Evolutionary conservation across 2,888 invertebrate genomes (phyloP).

Genomic region (Lycophotia porphyrea): DNA sequence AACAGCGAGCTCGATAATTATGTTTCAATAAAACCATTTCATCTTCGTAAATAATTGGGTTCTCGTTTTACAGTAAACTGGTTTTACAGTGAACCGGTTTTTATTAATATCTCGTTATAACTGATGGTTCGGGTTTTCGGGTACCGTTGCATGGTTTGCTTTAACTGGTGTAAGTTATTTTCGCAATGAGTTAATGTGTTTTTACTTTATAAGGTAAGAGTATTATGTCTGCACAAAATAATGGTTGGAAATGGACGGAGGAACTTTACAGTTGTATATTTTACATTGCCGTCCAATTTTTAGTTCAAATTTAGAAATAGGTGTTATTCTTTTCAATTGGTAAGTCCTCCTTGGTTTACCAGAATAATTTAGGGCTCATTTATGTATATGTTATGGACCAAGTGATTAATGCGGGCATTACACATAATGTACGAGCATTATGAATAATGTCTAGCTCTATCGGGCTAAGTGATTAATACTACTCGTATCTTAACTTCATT

Average conservation of each 20-base stretch:
- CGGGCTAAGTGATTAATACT: no score
- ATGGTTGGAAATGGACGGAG: neutral
- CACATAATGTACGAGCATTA: no score
- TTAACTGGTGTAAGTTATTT: neutral
- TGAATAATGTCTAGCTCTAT: no score
- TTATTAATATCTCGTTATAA: conserved; percentile 41
- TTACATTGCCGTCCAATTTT: neutral
- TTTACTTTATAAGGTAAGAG: neutral
- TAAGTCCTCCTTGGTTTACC: neutral
- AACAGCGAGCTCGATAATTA: conserved; percentile 27
- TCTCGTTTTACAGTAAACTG: conserved; percentile 31
- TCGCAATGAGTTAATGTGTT: conserved; percentile 17
- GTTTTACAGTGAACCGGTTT: conserved; percentile 39
- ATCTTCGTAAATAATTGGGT: conserved; percentile 43
- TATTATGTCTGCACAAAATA: neutral
- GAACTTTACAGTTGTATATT: neutral
- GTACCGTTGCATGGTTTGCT: neutral
- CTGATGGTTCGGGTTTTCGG: conserved; percentile 25
- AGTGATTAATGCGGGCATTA: no score
- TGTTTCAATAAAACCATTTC: conserved; percentile 40
- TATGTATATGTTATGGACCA: no score
- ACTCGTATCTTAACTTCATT: no score
- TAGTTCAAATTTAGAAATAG: neutral
- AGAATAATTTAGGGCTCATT: no score
- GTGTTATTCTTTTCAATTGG: neutral